These are phyloP conservation scores for Fregetta grallaria DNA, from an alignment of 2,113 vertebrate species.

Conservation along the genomic window DNA sequence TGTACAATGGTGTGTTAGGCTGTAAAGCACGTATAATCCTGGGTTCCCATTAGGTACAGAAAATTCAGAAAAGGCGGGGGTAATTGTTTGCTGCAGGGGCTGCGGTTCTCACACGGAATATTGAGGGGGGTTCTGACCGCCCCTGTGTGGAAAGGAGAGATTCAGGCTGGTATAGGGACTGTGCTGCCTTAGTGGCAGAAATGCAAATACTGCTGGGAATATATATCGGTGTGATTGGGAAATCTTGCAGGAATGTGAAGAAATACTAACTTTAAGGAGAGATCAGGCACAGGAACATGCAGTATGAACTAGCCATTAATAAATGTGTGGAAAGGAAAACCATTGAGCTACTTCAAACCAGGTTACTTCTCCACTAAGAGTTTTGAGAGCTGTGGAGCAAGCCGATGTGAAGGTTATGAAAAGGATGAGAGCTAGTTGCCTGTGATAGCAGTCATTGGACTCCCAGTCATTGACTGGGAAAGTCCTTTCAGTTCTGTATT, in stretches of 20 bases:
- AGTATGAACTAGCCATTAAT: neutral
- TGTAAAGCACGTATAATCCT: neutral
- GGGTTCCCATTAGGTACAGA: neutral
- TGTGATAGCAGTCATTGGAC: neutral
- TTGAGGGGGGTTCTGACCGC: rapidly evolving
- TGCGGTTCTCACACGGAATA: neutral
- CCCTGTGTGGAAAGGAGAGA: neutral
- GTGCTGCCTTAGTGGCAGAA: neutral
- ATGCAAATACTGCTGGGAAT: neutral
- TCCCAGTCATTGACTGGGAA: neutral
- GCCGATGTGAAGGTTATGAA: neutral
- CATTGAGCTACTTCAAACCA: neutral
- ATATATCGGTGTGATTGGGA: neutral
- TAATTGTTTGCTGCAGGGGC: neutral
- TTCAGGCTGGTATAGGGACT: rapidly evolving
- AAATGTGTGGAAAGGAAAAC: neutral
- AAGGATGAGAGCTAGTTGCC: neutral
- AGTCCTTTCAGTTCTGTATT: neutral
- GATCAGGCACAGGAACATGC: neutral
- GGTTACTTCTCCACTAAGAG: neutral
- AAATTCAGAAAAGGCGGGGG: neutral
- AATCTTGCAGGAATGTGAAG: neutral
- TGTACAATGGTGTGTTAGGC: rapidly evolving
- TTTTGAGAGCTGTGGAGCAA: neutral
- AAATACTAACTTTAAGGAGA: neutral